Evolutionary conservation across 2,888 invertebrate species (phyloP), one percentile per base, ranked within the genome.

Genomic region (Sussaba pulchella): DNA sequence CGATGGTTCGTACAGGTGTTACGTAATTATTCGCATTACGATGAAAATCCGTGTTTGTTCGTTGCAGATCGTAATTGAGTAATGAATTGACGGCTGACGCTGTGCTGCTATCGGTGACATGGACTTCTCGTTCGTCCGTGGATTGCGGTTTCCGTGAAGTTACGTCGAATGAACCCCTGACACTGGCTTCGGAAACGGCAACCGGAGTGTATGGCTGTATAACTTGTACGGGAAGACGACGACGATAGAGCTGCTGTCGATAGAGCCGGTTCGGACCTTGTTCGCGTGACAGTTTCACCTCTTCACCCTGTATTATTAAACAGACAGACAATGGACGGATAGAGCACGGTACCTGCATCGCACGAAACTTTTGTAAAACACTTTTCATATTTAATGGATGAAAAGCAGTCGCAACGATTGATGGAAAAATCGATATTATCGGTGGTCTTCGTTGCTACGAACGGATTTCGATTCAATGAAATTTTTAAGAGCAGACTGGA

Each of bases 21-120:
- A 81, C 81, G 74, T 66, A 81, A 74, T 81, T 81, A 61, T 81
- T 66, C 47, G 71, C 74, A 71, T 78, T 78, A n/a, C 64, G 43
- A 6, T 71, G 59, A 31, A 67, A 74, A 41, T 36, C 57, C 41
- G 67, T 14, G 21, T 31, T 21, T 14, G 59, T 54, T 12, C 66
- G 64, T 45, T 71, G 70, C 21, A 36, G 43, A 26, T 74, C 64
- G 39, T 74, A 78, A 81, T 74, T 74, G 21, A 24, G 19, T 3
- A 41, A 17, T 10, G 41, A 78, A 81, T 73, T 66, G 66, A 74
- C 73, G 59, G 43, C 26, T 31, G 74, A 71, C 31, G 45, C 41
- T 17, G 47, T 26, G 39, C 43, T 24, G 39, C 52, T 52, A n/a
- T 39, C 24, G 17, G 6, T 54, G 19, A 31, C 31, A 8, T n/a